These are phyloP conservation scores for Homalodisca vitripennis DNA, from an alignment of 1,140 invertebrate species.

Conservation along the genomic window DNA sequence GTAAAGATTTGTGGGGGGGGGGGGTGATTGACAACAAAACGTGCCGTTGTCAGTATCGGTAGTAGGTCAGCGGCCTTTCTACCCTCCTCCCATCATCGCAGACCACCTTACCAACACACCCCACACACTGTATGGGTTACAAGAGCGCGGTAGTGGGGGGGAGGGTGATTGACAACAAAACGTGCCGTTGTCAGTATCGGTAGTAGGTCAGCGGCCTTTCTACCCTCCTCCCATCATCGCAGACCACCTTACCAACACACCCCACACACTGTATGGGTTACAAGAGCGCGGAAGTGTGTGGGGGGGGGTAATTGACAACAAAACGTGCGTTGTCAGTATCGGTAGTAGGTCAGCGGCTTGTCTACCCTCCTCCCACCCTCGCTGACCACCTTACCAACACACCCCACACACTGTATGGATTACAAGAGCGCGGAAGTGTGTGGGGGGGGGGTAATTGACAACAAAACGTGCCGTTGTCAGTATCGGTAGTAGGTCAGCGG, in stretches of 20 bases:
- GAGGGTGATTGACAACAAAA: constrained; percentile 4
- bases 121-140: not conserved
- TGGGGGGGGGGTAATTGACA: not conserved
- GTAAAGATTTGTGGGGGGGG: too few relatives aligned
- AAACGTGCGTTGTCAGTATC: constrained; percentile 8
- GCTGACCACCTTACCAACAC: not conserved
- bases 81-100: not conserved
- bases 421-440: not conserved
- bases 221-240: not conserved
- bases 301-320: not conserved
- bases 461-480: constrained; percentile 18
- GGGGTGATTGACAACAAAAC: constrained; percentile 9
- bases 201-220: constrained; percentile 4
- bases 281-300: not conserved
- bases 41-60: not conserved
- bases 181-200: not conserved
- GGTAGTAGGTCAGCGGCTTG: not conserved
- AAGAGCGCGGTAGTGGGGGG: not conserved
- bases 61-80: constrained; percentile 1
- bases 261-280: not conserved
- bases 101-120: too few relatives aligned
- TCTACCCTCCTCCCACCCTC: not conserved
- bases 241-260: not conserved
- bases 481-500: not conserved
- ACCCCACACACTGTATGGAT: not conserved